Conservation (phyloP, 2,113 vertebrate species). For the Trochalopteron elliotii region DNA sequence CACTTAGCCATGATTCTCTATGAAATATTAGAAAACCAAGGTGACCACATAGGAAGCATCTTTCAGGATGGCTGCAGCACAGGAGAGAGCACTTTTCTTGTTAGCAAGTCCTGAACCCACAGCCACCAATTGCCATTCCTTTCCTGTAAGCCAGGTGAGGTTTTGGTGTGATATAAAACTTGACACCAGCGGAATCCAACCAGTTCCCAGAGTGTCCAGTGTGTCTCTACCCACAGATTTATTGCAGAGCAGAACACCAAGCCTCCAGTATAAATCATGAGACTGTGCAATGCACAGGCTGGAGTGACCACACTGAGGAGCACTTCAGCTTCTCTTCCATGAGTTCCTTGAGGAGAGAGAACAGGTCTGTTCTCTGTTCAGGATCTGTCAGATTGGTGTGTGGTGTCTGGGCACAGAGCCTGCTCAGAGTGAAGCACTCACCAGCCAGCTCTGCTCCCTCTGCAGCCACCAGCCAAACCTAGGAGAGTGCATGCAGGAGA, state of each 20-base stretch:
- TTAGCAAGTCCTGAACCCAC: neutral
- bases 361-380: neutral
- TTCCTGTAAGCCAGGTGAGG: neutral
- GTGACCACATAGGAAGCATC: neutral
- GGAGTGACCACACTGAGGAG: neutral
- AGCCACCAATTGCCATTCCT: neutral
- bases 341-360: neutral
- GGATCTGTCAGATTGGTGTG: accelerated
- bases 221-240: neutral
- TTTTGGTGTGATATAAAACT: neutral
- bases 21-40: neutral
- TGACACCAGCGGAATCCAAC: neutral
- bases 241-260: neutral
- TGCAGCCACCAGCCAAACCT: neutral
- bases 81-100: neutral
- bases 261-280: neutral
- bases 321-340: neutral
- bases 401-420: neutral
- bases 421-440: neutral
- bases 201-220: neutral
- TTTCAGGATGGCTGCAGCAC: neutral
- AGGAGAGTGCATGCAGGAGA: accelerated
- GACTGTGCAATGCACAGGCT: neutral
- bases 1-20: neutral
- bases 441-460: neutral